Evolutionary conservation across 2,797 vertebrate genomes (phyloP).

Genomic region (Chaunax sp.): DNA sequence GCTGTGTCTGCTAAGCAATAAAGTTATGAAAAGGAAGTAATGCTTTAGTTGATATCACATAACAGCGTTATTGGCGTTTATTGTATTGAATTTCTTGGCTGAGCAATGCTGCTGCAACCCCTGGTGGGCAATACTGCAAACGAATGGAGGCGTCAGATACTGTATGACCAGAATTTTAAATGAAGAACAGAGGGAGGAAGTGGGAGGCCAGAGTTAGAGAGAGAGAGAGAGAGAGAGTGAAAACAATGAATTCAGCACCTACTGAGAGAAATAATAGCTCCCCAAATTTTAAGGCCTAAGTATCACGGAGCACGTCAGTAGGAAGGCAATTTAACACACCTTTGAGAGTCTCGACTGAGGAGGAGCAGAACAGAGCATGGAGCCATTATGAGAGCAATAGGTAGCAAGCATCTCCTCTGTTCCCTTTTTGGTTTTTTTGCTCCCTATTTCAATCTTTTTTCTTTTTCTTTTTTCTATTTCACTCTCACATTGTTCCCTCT

Average conservation of each 20-base stretch:
- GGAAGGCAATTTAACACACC: conserved; percentile 62
- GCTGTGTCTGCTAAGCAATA: conserved; percentile 56
- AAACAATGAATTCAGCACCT: conserved; percentile 58
- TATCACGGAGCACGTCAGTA: conserved; percentile 60
- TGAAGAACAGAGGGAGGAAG: conserved; percentile 65
- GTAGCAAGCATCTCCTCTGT: conserved; percentile 28
- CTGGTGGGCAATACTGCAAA: conserved; percentile 72
- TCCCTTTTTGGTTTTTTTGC: conserved; percentile 23
- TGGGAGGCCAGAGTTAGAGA: conserved; percentile 57
- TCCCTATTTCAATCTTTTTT: conserved; percentile 39
- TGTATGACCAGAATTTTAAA: conserved; percentile 79
- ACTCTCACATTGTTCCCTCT: conserved; percentile 18
- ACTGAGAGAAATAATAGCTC: conserved; percentile 73
- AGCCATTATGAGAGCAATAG: conserved; percentile 47
- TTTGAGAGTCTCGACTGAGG: conserved; percentile 52
- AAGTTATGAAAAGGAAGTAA: conserved; percentile 68
- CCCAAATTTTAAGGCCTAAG: conserved; percentile 59
- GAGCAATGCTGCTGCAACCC: conserved; percentile 65
- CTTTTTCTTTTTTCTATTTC: conserved; percentile 25
- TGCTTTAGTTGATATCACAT: conserved; percentile 73
- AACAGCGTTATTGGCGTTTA: conserved; percentile 58
- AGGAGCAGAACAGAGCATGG: conserved; percentile 42
- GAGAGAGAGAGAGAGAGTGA: conserved; percentile 23
- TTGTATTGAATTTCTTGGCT: conserved; percentile 69
- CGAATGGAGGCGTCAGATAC: conserved; percentile 70